These are phyloP conservation scores for Eulacestoma nigropectus DNA, from an alignment of 2,113 vertebrate species.

Conservation along the genomic window DNA sequence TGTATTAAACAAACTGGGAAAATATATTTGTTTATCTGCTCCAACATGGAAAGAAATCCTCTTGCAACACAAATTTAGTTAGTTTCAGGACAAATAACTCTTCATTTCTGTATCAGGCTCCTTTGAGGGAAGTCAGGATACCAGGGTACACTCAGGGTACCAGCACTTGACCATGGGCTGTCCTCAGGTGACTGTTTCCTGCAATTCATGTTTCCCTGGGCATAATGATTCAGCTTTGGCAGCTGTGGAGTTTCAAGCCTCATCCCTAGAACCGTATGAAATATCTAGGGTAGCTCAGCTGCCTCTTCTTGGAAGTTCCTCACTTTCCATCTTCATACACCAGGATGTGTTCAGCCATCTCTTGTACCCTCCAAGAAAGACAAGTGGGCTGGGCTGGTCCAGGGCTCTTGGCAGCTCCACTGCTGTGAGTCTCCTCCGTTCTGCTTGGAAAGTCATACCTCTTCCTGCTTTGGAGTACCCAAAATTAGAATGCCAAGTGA, in stretches of 20 bases:
- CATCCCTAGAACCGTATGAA: accelerated
- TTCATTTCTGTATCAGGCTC: neutral
- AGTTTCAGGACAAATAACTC: neutral
- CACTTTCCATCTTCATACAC: neutral
- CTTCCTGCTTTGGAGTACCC: neutral
- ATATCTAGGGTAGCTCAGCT: neutral
- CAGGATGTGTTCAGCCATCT: neutral
- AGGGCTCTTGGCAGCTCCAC: neutral
- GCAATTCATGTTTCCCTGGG: neutral
- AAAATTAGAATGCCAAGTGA: neutral
- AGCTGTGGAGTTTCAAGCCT: neutral
- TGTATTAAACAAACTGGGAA: neutral
- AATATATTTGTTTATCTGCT: neutral
- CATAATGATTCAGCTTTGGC: neutral
- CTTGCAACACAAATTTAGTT: neutral
- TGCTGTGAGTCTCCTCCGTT: neutral
- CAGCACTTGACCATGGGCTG: accelerated
- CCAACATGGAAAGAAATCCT: neutral
- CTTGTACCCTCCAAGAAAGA: neutral
- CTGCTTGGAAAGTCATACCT: neutral
- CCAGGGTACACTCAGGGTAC: neutral
- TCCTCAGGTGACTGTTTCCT: neutral
- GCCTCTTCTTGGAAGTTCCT: neutral
- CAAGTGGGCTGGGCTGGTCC: neutral
- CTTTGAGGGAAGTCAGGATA: neutral